Conservation (phyloP, 2,797 vertebrate species). For the Varecia variegata region DNA sequence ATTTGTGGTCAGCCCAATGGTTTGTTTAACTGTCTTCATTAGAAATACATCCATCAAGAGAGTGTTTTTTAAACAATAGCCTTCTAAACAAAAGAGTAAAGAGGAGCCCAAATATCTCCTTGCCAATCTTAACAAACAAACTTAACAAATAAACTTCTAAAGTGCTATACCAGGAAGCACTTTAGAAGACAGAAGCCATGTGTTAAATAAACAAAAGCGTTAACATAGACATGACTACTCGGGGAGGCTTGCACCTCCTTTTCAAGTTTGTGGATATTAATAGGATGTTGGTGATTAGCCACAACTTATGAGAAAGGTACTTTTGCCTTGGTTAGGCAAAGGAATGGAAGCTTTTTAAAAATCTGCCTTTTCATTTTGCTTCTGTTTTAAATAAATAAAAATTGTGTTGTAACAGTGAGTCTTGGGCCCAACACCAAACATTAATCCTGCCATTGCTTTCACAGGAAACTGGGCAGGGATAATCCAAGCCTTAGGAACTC, state of each 20-base stretch:
- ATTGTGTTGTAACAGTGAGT: neutral
- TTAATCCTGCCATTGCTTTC: conserved; percentile 7
- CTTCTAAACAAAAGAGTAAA: conserved; percentile 56
- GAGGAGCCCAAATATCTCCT: conserved; percentile 15
- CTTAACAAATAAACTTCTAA: neutral
- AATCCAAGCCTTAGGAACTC: neutral
- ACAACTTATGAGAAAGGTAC: neutral
- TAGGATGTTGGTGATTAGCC: neutral
- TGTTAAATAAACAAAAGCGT: conserved; percentile 27
- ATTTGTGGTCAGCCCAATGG: neutral
- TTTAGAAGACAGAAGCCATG: conserved; percentile 42
- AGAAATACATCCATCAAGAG: neutral
- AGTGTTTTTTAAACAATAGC: conserved; percentile 38
- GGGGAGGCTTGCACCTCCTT: neutral
- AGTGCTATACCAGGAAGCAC: neutral
- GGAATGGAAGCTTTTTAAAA: neutral
- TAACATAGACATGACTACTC: neutral
- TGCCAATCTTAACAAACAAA: conserved; percentile 36
- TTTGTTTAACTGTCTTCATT: conserved; percentile 48
- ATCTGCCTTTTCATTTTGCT: conserved; percentile 42
- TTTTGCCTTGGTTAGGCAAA: neutral
- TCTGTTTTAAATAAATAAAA: conserved; percentile 27
- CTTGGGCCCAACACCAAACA: neutral
- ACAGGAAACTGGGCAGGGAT: neutral
- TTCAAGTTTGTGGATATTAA: conserved; percentile 4